A percentile compares a stretch with the other conserved stretches of the same genome.
Evolutionary conservation across 2,797 vertebrate species (phyloP).

Genomic region (Meriones psammophilus): DNA sequence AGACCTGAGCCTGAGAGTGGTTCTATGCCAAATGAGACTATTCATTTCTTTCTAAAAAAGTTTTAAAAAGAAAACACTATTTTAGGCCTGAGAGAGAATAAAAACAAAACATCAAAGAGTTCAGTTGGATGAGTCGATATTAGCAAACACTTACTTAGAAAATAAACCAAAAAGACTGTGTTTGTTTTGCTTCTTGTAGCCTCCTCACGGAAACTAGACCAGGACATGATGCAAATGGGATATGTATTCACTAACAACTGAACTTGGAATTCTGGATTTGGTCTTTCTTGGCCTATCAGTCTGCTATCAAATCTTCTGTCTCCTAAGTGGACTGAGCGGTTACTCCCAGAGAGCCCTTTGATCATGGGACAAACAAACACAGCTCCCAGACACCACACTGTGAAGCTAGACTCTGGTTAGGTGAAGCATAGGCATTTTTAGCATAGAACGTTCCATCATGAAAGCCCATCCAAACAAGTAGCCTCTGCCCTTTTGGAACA

Average conservation of each 20-base stretch:
- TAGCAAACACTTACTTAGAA: not conserved
- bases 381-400: too few species aligned
- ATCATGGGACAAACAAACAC: not conserved
- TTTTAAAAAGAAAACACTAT: not conserved
- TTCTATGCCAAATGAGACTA: not conserved
- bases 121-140: not conserved
- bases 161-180: slow-evolving; percentile 5
- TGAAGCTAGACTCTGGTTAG: not conserved
- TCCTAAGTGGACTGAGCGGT: not conserved
- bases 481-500: not conserved
- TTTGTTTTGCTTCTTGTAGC: not conserved
- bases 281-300: not conserved
- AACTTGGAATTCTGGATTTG: not conserved
- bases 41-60: slow-evolving; percentile 37
- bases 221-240: not conserved
- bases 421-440: not conserved
- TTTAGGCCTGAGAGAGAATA: not conserved
- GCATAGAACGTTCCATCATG: not conserved
- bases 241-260: not conserved
- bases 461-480: not conserved
- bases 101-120: not conserved
- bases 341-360: not conserved
- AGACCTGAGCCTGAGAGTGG: not conserved
- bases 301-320: not conserved
- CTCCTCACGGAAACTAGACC: not conserved